A percentile compares a stretch with the other conserved stretches of the same genome.
phyloP scores from a whole-genome alignment of 2,113 vertebrate genomes.

The Leucosticte australis region DNA sequence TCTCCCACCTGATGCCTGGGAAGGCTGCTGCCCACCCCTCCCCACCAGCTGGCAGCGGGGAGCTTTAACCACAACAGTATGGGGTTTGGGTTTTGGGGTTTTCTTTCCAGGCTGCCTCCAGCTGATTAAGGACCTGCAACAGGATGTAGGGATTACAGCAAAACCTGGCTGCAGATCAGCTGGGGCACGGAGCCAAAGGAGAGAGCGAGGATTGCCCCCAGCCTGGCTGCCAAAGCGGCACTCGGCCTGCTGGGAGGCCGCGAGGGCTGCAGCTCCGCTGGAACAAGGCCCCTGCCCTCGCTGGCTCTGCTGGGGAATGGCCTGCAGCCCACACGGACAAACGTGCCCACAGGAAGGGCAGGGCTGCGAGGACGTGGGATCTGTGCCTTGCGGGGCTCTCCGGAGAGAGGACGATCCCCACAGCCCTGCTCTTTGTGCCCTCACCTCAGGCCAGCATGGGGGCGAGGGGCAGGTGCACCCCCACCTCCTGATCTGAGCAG shows the following conservation, averaged over 20 bases:
- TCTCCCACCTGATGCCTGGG: background rate
- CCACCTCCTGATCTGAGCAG: background rate
- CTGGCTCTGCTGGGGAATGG: conserved; percentile 7
- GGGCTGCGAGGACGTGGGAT: background rate
- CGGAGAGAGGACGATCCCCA: background rate
- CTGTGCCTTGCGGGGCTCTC: background rate
- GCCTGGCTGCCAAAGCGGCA: conserved; percentile 53
- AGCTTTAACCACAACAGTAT: background rate
- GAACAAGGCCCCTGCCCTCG: conserved; percentile 5
- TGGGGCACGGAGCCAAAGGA: conserved; percentile 69
- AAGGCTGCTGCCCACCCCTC: conserved; percentile 36
- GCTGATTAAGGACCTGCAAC: conserved; percentile 81
- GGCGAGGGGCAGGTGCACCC: background rate
- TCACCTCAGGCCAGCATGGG: background rate
- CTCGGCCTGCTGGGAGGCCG: conserved; percentile 19
- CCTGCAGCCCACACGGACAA: background rate
- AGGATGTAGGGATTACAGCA: conserved; percentile 79
- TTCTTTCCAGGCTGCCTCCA: conserved; percentile 61
- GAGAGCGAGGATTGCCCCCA: conserved; percentile 49
- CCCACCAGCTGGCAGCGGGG: background rate
- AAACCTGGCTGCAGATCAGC: conserved; percentile 74
- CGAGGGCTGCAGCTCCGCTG: background rate
- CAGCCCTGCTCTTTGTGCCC: background rate
- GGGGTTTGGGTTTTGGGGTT: background rate
- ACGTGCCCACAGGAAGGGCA: background rate